phyloP scores from a whole-genome alignment of 2,888 invertebrate genomes.

The Lysandra coridon region DNA sequence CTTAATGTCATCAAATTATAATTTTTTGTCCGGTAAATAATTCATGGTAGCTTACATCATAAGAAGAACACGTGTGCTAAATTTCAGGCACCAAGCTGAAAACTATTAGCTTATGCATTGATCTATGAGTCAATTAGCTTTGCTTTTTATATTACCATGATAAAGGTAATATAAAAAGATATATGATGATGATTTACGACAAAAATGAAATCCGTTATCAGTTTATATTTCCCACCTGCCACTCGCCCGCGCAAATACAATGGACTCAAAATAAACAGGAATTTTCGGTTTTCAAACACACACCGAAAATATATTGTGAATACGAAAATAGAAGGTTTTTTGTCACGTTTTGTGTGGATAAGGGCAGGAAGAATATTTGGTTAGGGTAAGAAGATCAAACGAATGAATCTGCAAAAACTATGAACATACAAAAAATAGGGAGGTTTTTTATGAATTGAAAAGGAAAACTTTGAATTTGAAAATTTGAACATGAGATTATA shows the following conservation, averaged over 20 bases:
- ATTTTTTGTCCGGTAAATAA: no score
- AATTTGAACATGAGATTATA: no score
- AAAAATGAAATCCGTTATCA: background rate
- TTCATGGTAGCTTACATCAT: no score
- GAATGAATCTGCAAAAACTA: background rate
- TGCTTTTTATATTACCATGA: no score
- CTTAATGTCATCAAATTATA: no score
- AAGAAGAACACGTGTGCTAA: no score
- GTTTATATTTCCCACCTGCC: background rate
- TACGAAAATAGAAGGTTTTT: background rate
- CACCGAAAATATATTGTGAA: slow-evolving; percentile 6
- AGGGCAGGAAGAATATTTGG: background rate
- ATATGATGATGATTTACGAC: background rate
- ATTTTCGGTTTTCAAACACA: slow-evolving; percentile 2
- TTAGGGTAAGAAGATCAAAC: background rate
- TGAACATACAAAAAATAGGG: background rate
- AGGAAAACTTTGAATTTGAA: no score
- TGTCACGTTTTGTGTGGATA: slow-evolving; percentile 1
- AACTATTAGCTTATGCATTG: no score
- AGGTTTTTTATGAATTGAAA: no score
- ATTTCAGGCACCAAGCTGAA: no score
- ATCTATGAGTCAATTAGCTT: no score
- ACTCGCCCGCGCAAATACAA: slow-evolving; percentile 21
- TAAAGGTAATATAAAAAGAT: no score
- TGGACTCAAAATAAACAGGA: slow-evolving; percentile 16